Conservation (phyloP, 1,140 invertebrate genomes). For the Leptinotarsa defecta region DNA sequence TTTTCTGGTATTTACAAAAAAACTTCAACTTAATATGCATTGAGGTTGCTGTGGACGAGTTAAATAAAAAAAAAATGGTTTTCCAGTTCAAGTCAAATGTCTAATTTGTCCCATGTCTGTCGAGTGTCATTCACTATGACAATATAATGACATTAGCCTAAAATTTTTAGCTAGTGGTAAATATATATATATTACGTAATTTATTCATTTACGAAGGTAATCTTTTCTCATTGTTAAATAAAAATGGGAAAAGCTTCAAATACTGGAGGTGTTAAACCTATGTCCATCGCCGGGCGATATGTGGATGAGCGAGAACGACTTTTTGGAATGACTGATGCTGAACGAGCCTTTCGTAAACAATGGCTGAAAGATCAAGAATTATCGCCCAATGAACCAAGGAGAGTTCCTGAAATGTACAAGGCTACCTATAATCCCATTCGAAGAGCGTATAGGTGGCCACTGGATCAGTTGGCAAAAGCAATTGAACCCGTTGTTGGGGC, state of each 20-base stretch:
- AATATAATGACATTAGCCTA: too few relatives aligned
- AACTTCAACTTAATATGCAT: too few relatives aligned
- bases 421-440: conserved; percentile 78
- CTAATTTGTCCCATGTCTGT: too few relatives aligned
- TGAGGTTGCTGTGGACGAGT: too few relatives aligned
- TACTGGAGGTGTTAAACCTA: conserved; percentile 69
- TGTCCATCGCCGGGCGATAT: conserved; percentile 76
- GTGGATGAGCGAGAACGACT: conserved; percentile 75
- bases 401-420: conserved; percentile 68
- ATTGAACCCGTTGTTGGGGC: conserved; percentile 65
- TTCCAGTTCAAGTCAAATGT: too few relatives aligned
- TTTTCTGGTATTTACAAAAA: too few relatives aligned
- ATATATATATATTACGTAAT: too few relatives aligned
- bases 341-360: conserved; percentile 79
- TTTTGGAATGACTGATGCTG: conserved; percentile 80
- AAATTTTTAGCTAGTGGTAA: too few relatives aligned
- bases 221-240: too few relatives aligned
- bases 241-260: conserved; percentile 53
- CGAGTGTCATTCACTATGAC: too few relatives aligned
- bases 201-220: too few relatives aligned
- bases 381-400: conserved; percentile 70
- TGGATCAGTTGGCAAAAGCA: conserved; percentile 65
- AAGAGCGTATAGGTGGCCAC: conserved; percentile 72
- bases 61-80: too few relatives aligned
- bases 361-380: conserved; percentile 84